phyloP scores from a whole-genome alignment of 2,888 invertebrate genomes.

The Alentia gelatinosa region DNA sequence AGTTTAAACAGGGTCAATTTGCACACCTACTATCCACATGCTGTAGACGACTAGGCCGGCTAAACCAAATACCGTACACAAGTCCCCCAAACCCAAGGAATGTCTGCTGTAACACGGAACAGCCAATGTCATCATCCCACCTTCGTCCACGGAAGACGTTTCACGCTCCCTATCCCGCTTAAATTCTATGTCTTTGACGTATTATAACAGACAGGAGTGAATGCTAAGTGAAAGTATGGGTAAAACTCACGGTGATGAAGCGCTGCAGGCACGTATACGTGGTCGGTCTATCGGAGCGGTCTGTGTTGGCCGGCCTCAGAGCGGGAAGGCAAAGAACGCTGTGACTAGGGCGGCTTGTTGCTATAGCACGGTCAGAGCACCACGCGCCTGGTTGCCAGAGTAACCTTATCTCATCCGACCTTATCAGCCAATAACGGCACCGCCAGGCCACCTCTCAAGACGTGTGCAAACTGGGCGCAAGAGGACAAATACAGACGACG shows the following conservation, averaged over 20 bases:
- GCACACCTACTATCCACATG: conserved; percentile 18
- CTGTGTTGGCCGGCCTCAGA: too few species aligned
- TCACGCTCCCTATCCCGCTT: neutral
- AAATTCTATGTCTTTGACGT: too few species aligned
- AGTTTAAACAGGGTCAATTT: conserved; percentile 36
- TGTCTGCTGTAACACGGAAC: neutral
- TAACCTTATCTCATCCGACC: conserved; percentile 15
- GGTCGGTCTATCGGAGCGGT: too few species aligned
- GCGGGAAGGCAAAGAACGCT: too few species aligned
- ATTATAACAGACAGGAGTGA: too few species aligned
- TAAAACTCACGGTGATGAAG: neutral
- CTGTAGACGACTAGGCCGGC: neutral
- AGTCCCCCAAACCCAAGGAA: neutral
- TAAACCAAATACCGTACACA: neutral
- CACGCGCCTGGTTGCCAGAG: neutral
- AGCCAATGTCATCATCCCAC: too few species aligned
- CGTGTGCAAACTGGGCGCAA: conserved; percentile 28
- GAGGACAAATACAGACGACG: neutral
- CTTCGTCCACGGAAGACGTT: too few species aligned
- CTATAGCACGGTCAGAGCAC: neutral
- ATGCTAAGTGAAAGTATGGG: too few species aligned
- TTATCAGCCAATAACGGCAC: conserved; percentile 39
- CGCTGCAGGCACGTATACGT: too few species aligned
- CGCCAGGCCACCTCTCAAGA: neutral
- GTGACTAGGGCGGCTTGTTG: neutral